Evolutionary conservation across 2,797 vertebrate species (phyloP).

Genomic region (Smutsia gigantea): DNA sequence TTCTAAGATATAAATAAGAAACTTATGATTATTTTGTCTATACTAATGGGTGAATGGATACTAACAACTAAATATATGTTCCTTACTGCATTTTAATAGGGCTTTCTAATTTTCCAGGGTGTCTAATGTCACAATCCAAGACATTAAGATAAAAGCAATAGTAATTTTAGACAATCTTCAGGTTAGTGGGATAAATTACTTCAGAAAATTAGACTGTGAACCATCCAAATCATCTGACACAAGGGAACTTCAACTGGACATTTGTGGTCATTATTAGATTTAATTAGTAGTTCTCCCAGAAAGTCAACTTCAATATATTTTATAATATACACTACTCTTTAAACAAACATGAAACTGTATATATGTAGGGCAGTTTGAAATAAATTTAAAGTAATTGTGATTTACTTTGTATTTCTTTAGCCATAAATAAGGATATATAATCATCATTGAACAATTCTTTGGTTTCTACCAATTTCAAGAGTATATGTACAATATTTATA

Average conservation of each 20-base stretch:
- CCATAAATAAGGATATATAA: background rate
- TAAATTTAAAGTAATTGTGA: background rate
- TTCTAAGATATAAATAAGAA: background rate
- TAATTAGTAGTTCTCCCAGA: background rate
- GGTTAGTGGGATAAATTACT: constrained; percentile 13
- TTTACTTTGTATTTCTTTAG: constrained; percentile 27
- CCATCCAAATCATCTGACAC: background rate
- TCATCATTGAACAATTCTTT: background rate
- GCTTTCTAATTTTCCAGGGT: background rate
- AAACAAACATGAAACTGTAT: background rate
- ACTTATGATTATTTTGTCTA: background rate
- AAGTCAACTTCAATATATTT: background rate
- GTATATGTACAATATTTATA: background rate
- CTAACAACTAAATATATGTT: background rate
- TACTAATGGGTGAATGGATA: background rate
- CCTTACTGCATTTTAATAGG: background rate
- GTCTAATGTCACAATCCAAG: background rate
- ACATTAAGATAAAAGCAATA: background rate
- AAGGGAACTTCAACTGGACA: background rate
- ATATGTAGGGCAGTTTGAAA: background rate
- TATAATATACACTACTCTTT: background rate
- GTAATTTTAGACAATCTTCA: background rate
- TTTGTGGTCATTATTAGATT: background rate
- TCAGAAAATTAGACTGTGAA: background rate
- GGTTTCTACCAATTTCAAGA: background rate